Percentiles rank a stretch among this genome's conserved stretches.
These are phyloP conservation scores for Tachuris rubrigastra DNA, from an alignment of 2,113 vertebrate genomes.

Conservation along the genomic window DNA sequence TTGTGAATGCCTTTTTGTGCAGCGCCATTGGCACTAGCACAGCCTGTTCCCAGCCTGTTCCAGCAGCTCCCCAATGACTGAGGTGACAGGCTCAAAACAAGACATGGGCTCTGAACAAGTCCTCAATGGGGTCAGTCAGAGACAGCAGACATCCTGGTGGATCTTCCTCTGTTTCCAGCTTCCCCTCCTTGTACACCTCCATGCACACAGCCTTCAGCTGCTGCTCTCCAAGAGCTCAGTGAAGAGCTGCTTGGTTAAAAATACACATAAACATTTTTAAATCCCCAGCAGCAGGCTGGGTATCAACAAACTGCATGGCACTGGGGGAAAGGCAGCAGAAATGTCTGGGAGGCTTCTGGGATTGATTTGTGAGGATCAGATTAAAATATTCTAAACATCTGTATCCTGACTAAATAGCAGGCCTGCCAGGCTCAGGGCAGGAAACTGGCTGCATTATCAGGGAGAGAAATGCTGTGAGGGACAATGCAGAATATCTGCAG, in stretches of 20 bases:
- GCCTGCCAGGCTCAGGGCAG: not conserved
- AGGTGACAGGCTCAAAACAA: slow-evolving; percentile 12
- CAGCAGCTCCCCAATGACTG: slow-evolving; percentile 25
- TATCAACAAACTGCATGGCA: not conserved
- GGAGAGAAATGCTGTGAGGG: not conserved
- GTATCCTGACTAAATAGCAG: not conserved
- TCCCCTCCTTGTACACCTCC: not conserved
- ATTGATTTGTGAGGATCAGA: not conserved
- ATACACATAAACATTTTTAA: not conserved
- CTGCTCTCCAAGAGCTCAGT: not conserved
- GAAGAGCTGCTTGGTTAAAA: not conserved
- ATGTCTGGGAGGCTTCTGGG: not conserved
- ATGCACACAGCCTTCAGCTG: not conserved
- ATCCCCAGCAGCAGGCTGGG: not conserved
- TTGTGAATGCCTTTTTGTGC: slow-evolving; percentile 66
- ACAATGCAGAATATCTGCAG: not conserved
- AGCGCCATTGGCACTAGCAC: slow-evolving; percentile 13
- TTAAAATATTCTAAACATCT: slow-evolving; percentile 8
- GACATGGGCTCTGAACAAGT: not conserved
- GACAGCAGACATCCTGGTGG: not conserved
- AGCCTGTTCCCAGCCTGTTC: slow-evolving; percentile 60
- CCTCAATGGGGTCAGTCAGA: slow-evolving; percentile 12
- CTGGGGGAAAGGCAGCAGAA: not conserved
- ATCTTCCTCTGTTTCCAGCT: not conserved
- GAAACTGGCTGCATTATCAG: not conserved